Percentiles rank a stretch among this genome's conserved stretches.
Conservation (phyloP, 1,140 invertebrate species). For the Zaprionus nigranus region DNA sequence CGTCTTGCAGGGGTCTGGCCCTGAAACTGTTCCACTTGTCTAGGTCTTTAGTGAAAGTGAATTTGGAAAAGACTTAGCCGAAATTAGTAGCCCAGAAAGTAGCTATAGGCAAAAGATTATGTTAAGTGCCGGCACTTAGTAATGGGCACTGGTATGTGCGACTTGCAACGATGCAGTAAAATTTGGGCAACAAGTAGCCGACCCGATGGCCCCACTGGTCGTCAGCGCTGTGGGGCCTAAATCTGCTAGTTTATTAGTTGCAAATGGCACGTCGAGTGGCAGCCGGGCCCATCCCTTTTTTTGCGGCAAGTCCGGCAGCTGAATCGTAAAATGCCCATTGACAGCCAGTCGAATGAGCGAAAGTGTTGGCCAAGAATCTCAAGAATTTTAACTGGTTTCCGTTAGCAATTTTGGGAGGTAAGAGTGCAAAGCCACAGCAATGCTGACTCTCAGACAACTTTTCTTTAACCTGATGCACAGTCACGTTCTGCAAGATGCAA, state of each 20-base stretch:
- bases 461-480: slow-evolving; percentile 56
- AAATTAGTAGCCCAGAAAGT: slow-evolving; percentile 67
- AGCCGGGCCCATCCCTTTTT: slow-evolving; percentile 48
- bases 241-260: slow-evolving; percentile 73
- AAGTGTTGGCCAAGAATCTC: slow-evolving; percentile 60
- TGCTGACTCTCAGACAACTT: slow-evolving; percentile 63
- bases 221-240: slow-evolving; percentile 40
- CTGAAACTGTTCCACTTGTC: slow-evolving; percentile 10
- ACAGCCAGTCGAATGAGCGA: slow-evolving; percentile 41
- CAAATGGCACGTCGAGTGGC: slow-evolving; percentile 44
- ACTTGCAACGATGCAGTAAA: background rate
- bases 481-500: slow-evolving; percentile 59
- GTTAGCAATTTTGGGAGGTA: slow-evolving; percentile 32
- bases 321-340: slow-evolving; percentile 54
- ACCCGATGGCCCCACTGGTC: slow-evolving; percentile 37
- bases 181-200: slow-evolving; percentile 55
- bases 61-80: slow-evolving; percentile 47
- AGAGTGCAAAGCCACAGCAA: slow-evolving; percentile 58
- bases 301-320: slow-evolving; percentile 23
- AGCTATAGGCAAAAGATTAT: slow-evolving; percentile 37
- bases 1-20: background rate
- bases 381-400: slow-evolving; percentile 49
- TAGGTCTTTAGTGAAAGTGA: slow-evolving; percentile 64
- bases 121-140: slow-evolving; percentile 34
- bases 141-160: slow-evolving; percentile 21